A percentile compares a stretch with the other conserved stretches of the same genome.
phyloP scores from a whole-genome alignment of 2,888 invertebrate genomes.

The Trilocha varians region DNA sequence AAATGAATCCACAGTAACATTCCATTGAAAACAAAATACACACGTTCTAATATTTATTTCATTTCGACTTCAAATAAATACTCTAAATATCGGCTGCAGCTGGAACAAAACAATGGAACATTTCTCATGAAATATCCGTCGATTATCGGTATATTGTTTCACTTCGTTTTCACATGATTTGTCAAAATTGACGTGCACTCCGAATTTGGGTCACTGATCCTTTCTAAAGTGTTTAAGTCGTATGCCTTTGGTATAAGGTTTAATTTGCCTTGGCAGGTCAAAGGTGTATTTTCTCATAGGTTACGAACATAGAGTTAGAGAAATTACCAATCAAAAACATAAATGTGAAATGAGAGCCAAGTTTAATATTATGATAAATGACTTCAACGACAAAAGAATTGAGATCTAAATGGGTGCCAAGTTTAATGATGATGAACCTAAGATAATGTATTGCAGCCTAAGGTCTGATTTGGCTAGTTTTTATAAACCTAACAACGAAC shows the following conservation, averaged over 20 bases:
- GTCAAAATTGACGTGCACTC: not conserved
- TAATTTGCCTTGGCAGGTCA: not conserved
- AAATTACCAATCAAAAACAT: no score
- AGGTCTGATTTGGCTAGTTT: no score
- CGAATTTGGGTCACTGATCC: not conserved
- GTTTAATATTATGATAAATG: no score
- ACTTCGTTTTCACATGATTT: not conserved
- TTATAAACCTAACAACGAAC: no score
- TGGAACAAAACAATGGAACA: not conserved
- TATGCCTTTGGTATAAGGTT: not conserved
- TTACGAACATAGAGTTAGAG: slow-evolving; percentile 8
- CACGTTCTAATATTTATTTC: no score
- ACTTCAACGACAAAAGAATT: no score
- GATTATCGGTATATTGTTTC: not conserved
- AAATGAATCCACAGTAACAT: no score
- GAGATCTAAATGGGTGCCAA: no score
- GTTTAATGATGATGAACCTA: no score
- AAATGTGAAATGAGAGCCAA: no score
- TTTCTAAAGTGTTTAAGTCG: not conserved
- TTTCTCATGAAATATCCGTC: not conserved
- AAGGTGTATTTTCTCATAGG: slow-evolving; percentile 2
- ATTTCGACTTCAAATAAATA: not conserved
- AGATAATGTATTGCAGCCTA: no score
- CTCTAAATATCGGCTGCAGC: not conserved
- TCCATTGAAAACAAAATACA: no score